Base-by-base conservation (phyloP, 2,888 invertebrate species). In the Cantharis lateralis region DNA sequence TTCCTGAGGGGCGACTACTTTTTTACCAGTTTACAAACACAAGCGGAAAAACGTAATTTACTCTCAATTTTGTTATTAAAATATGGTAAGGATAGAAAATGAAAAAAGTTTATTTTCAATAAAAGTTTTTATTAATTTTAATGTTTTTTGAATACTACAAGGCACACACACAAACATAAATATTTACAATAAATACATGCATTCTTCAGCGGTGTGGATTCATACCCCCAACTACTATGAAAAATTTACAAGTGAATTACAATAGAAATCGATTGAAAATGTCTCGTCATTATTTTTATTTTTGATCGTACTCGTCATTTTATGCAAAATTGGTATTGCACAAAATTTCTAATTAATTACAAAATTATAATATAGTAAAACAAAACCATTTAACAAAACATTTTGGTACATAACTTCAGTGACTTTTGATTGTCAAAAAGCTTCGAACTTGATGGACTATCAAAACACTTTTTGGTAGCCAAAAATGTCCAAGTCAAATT, bases 141-240 rank as follows among this genome's bases (percentile, higher is more conserved):
- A 62, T 66, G 91, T 90, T 91, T 90, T 89, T 75, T 91, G 90
- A 90, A 91, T 90, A 89, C 92, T 92, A 92, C 92, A 92, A 92
- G 92, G 92, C 92, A 92, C 92, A 92, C 92, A 75, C 91, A 91
- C 84, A 81, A 78, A 85, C 85, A 86, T 85, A 85, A 86, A 87
- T 88, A 88, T 88, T 84, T 88, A 88, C 88, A 88, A 88, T 88
- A 88, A 88, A 88, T 88, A 87, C 87, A 87, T 81, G 82, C 85
- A 85, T 84, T 75, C 48, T n/a, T 48, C 78, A 70, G 76, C 76
- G 76, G 76, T 71, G 48, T 69, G 62, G 75, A 75, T 69, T 78
- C 78, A 71, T 78, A 78, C 78, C 68, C 48, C 48, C 68, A 63
- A 70, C 78, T 78, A 78, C 70, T 70, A 62, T 76, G 70, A 71